phyloP scores from a whole-genome alignment of 1,140 invertebrate species.

The Tetramorium parvispinum region DNA sequence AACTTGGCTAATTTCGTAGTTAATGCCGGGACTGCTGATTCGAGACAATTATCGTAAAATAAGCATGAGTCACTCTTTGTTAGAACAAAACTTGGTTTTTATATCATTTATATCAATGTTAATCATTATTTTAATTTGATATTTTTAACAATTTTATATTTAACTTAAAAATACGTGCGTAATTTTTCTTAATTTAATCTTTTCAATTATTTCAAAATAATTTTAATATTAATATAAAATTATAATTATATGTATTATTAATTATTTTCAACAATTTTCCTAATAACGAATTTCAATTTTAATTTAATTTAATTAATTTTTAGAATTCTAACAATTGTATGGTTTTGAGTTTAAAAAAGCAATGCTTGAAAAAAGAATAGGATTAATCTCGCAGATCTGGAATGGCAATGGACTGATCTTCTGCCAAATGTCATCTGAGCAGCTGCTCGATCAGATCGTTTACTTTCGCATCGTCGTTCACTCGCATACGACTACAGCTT shows the following conservation, averaged over 20 bases:
- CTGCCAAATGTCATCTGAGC: constrained; percentile 12
- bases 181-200: background rate
- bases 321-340: background rate
- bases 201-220: background rate
- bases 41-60: background rate
- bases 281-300: background rate
- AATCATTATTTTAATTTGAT: background rate
- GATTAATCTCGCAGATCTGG: background rate
- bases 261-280: background rate
- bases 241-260: background rate
- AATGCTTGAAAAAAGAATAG: background rate
- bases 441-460: constrained; percentile 44
- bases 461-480: constrained; percentile 34
- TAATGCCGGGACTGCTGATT: background rate
- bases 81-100: background rate
- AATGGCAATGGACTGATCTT: constrained; percentile 9
- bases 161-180: background rate
- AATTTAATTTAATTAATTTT: background rate
- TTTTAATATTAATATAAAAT: background rate
- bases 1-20: background rate
- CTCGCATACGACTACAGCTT: background rate
- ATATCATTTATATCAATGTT: background rate
- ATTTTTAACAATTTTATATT: background rate
- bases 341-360: background rate
- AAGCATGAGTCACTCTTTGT: background rate